Evolutionary conservation across 2,888 invertebrate species (phyloP), one percentile per base, ranked within the genome.

Genomic region (Agrochola lychnidis): DNA sequence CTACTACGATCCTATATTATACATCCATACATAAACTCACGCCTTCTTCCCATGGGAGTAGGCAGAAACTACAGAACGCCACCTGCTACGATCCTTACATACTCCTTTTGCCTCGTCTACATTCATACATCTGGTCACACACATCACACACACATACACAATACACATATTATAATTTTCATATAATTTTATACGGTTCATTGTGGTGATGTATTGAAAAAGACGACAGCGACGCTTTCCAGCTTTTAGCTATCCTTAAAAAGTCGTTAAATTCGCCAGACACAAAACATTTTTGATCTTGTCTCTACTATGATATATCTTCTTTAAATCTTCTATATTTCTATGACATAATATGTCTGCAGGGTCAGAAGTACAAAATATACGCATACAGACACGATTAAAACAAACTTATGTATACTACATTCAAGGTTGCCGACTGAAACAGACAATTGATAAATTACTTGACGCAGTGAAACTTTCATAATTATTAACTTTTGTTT

Each of bases 381-480:
- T 73, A 59, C 82, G 48, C 66, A 57, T 25, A 51, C 40, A 70
- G 4, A 61, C 45, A 64, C 67, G 10, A 45, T 48, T 45, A 62
- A 70, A 67, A 67, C 30, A 51, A 76, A 70, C 48, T 77, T 62
- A 16, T 16, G 66, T 62, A 63, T 53, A 45, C 22, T 45, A 70
- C 36, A 45, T 51, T 45, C 77, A 81, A 77, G 83, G 76, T 73
- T 67, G 48, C 45, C 10, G n/a, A 16, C 16, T 30, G n/a, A 36
- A 36, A 62, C 57, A 77, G 69, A 82, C 71, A 73, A 88, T 87
- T 90, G 84, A 88, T 87, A 87, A 88, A 90, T 89, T 84, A 84
- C 84, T 85, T 82, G 85, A 86, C 83, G 81, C 78, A 76, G 78
- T 73, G 67, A 83, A 89, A 88, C 71, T 88, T 89, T 86, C 83